Conservation (phyloP, 2,888 invertebrate species). For the Hemaris fuciformis region DNA sequence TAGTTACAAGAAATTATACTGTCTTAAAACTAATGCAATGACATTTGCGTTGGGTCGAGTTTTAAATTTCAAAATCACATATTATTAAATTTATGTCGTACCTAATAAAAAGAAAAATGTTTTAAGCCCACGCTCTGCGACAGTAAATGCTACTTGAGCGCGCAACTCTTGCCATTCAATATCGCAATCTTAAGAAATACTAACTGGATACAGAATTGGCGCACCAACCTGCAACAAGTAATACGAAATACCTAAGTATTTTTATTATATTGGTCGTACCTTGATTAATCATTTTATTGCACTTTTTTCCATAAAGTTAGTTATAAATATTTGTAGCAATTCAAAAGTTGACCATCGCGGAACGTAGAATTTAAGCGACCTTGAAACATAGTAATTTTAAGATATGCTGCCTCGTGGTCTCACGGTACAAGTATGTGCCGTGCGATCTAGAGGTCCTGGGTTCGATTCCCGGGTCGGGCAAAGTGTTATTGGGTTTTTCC, state of each 20-base stretch:
- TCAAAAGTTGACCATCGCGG: background rate
- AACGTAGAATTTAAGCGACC: background rate
- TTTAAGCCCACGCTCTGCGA: slow-evolving; percentile 36
- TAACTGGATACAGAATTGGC: slow-evolving; percentile 63
- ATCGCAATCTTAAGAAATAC: slow-evolving; percentile 70
- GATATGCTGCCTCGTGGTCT: too few species aligned
- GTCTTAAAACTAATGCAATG: background rate
- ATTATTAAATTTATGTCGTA: slow-evolving; percentile 4
- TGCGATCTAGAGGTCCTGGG: too few species aligned
- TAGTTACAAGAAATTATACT: background rate
- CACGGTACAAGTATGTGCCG: too few species aligned
- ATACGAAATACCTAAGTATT: slow-evolving; percentile 14
- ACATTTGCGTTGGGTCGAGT: background rate
- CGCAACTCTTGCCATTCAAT: slow-evolving; percentile 58
- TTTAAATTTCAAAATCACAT: background rate
- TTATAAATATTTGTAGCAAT: background rate
- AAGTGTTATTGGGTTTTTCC: too few species aligned
- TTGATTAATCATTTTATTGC: background rate
- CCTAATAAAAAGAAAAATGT: slow-evolving; percentile 35
- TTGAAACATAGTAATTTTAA: background rate
- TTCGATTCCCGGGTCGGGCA: too few species aligned
- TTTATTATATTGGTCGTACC: background rate
- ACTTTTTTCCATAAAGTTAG: background rate
- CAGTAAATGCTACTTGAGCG: slow-evolving; percentile 52
- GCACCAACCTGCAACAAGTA: slow-evolving; percentile 48